Percentiles rank a stretch among this genome's conserved stretches.
Evolutionary conservation across 2,113 vertebrate genomes (phyloP).

Genomic region (Sialia sialis): DNA sequence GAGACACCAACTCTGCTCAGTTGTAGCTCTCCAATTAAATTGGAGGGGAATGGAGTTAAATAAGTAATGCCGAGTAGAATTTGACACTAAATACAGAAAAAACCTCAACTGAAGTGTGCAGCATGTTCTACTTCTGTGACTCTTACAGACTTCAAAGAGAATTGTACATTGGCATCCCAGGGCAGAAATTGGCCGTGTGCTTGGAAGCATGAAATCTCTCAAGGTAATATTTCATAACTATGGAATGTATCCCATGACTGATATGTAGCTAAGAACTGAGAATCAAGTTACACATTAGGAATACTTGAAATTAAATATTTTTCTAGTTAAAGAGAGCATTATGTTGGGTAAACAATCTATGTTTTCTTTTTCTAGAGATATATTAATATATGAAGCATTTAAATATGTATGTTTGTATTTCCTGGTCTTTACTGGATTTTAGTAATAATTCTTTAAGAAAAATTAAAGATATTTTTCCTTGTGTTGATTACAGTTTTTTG

Average conservation of each 20-base stretch:
- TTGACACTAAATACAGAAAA: background rate
- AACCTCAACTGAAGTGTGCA: background rate
- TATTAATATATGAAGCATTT: background rate
- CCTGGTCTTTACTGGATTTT: background rate
- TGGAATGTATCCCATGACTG: constrained; percentile 64
- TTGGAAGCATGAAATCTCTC: constrained; percentile 52
- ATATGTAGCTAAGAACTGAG: constrained; percentile 40
- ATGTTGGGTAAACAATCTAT: background rate
- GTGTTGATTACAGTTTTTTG: background rate
- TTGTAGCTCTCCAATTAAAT: background rate
- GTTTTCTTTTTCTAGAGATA: background rate
- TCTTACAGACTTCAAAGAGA: background rate
- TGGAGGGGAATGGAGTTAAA: background rate
- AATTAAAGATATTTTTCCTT: background rate
- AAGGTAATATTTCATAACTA: constrained; percentile 57
- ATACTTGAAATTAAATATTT: constrained; percentile 38
- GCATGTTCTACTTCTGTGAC: background rate
- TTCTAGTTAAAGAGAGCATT: constrained; percentile 25
- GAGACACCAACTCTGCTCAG: background rate
- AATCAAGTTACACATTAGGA: constrained; percentile 50
- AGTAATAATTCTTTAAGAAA: background rate
- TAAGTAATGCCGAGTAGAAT: background rate
- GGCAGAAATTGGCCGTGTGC: background rate
- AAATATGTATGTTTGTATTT: background rate
- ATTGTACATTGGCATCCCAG: constrained; percentile 22